phyloP scores from a whole-genome alignment of 1,140 invertebrate species.

The Drosophila rufa region DNA sequence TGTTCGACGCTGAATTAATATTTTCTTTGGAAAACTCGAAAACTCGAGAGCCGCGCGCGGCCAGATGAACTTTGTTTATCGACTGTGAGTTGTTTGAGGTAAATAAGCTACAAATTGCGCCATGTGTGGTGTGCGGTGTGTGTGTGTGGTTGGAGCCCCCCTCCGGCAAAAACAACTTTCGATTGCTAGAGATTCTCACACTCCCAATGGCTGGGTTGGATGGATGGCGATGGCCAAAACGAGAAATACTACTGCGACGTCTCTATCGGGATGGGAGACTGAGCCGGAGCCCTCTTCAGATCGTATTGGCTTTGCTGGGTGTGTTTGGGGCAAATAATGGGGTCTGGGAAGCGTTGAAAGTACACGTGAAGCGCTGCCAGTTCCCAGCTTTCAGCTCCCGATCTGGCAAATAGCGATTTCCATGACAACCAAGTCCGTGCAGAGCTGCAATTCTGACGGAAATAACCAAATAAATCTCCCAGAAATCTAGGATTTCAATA shows the following conservation, averaged over 20 bases:
- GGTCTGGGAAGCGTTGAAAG: constrained; percentile 19
- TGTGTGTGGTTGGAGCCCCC: neutral
- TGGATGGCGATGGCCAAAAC: constrained; percentile 11
- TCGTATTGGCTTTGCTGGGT: constrained; percentile 27
- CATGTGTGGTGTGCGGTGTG: constrained; percentile 31
- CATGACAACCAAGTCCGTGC: constrained; percentile 5
- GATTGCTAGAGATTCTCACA: constrained; percentile 52
- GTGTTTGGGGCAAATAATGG: constrained; percentile 35
- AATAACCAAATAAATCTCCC: neutral
- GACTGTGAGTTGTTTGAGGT: constrained; percentile 35
- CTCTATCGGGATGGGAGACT: neutral
- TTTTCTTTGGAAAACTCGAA: constrained; percentile 20
- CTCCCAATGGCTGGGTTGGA: constrained; percentile 11
- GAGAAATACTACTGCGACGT: constrained; percentile 23
- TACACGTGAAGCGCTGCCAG: constrained; percentile 10
- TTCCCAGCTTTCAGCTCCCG: constrained; percentile 15
- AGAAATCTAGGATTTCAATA: neutral
- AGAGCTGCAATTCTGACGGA: constrained; percentile 16
- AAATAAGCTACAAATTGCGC: constrained; percentile 68
- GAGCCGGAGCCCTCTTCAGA: constrained; percentile 16
- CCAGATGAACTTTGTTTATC: constrained; percentile 55
- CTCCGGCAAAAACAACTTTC: constrained; percentile 49
- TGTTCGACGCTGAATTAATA: constrained; percentile 38
- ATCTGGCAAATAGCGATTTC: constrained; percentile 18
- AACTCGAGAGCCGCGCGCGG: constrained; percentile 31